Conservation (phyloP, 2,888 invertebrate species). For the Athalia rosae region DNA sequence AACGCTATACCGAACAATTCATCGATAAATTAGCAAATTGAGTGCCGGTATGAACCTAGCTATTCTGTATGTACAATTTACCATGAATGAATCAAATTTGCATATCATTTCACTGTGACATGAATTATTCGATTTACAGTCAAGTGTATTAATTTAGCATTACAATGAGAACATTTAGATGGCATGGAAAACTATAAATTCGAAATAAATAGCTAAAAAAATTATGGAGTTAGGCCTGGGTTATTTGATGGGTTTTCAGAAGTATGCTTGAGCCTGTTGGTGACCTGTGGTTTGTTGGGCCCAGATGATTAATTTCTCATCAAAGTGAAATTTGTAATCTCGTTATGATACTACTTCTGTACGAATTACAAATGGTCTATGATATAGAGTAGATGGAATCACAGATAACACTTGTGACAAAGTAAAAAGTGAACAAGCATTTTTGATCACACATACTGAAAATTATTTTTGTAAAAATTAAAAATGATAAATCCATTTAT, state of each 20-base stretch:
- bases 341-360: not conserved
- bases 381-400: too few species aligned
- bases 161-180: not conserved
- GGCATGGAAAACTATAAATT: not conserved
- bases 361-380: not conserved
- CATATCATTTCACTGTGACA: not conserved
- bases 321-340: slow-evolving; percentile 37
- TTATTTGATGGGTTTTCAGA: slow-evolving; percentile 38
- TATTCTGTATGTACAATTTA: not conserved
- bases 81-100: not conserved
- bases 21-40: not conserved
- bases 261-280: slow-evolving; percentile 34
- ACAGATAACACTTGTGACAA: too few species aligned
- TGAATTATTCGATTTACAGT: not conserved
- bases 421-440: too few species aligned
- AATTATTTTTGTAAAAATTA: too few species aligned
- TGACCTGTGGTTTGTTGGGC: slow-evolving; percentile 31
- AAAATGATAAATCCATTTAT: too few species aligned
- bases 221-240: not conserved
- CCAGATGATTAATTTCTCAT: slow-evolving; percentile 27
- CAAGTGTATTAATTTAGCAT: not conserved
- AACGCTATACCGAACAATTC: not conserved
- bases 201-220: not conserved
- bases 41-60: not conserved
- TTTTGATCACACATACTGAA: too few species aligned